Evolutionary conservation across 92 coral and sea anemone species (phyloP).

Genomic region (Zoanthus sociatus): DNA sequence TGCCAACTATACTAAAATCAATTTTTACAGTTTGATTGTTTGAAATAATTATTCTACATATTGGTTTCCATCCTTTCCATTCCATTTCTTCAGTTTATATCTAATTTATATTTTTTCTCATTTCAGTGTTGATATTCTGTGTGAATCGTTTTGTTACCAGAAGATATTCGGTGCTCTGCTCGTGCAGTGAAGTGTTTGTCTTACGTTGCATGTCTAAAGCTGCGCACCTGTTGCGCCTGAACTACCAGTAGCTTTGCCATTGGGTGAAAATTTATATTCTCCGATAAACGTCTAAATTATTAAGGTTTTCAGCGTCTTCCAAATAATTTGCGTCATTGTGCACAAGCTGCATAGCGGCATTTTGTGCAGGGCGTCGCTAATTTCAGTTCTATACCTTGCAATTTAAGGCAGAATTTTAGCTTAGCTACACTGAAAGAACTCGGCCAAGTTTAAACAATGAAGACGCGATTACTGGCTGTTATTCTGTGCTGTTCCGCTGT

Average conservation of each 20-base stretch:
- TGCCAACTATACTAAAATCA: too few species aligned
- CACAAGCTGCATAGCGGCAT: background rate
- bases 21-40: too few species aligned
- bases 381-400: background rate
- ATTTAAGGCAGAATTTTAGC: background rate
- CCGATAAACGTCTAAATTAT: conserved; percentile 32
- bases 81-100: too few species aligned
- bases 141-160: too few species aligned
- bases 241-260: background rate
- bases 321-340: background rate
- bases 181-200: too few species aligned
- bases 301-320: conserved; percentile 39
- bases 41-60: too few species aligned
- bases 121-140: too few species aligned
- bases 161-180: too few species aligned
- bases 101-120: too few species aligned
- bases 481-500: background rate
- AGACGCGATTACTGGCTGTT: background rate
- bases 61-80: too few species aligned
- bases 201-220: too few species aligned
- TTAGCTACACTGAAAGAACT: background rate
- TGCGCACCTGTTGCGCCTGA: conserved; percentile 21
- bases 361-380: background rate
- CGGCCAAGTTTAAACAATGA: background rate
- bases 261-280: conserved; percentile 8